Evolutionary conservation across 2,113 vertebrate genomes (phyloP).

Genomic region (Zapornia atra): DNA sequence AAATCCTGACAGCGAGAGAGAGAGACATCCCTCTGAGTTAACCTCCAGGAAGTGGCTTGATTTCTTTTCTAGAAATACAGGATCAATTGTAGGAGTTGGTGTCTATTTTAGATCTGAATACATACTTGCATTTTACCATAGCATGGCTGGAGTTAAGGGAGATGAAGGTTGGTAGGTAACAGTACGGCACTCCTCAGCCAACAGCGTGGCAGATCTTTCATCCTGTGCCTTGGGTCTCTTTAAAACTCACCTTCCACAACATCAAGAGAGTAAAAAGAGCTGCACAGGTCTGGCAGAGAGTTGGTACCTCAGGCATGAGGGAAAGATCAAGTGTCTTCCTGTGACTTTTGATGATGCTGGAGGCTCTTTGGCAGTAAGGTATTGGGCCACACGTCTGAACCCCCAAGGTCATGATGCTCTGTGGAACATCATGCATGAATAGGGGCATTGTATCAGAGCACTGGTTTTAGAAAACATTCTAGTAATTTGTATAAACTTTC

Average conservation of each 20-base stretch:
- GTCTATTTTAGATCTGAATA: background rate
- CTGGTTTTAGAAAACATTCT: background rate
- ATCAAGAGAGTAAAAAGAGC: background rate
- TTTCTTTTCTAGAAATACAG: background rate
- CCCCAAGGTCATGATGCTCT: background rate
- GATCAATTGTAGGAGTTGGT: background rate
- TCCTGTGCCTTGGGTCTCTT: background rate
- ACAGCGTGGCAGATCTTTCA: background rate
- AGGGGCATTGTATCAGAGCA: background rate
- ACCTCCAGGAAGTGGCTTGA: background rate
- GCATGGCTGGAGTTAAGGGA: background rate
- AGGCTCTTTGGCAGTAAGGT: background rate
- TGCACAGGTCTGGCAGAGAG: background rate
- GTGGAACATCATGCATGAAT: background rate
- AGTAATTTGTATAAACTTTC: background rate
- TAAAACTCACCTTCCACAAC: background rate
- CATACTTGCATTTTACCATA: background rate
- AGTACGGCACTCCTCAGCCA: background rate
- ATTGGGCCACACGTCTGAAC: background rate
- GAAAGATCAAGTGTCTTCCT: background rate
- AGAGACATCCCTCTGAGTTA: background rate
- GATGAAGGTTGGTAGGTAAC: background rate
- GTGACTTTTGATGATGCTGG: background rate
- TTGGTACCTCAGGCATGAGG: background rate
- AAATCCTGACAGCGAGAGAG: background rate